These are phyloP conservation scores for Hofmannophila pseudospretella DNA, from an alignment of 2,888 invertebrate species.

Conservation along the genomic window DNA sequence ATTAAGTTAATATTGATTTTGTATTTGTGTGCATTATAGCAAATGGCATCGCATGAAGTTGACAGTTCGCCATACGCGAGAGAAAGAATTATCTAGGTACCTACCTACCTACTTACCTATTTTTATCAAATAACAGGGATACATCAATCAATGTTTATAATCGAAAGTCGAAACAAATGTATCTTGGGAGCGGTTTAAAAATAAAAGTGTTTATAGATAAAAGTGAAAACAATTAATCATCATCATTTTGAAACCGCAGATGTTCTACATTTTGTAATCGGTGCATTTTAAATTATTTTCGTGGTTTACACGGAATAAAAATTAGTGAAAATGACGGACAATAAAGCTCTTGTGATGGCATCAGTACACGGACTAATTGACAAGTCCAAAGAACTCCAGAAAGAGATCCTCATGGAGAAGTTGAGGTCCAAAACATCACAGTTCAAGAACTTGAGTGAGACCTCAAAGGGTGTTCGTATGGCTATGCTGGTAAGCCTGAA, in stretches of 20 bases:
- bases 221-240: constrained; percentile 5
- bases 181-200: too few relatives aligned
- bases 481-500: constrained; percentile 88
- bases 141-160: too few relatives aligned
- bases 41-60: constrained; percentile 50
- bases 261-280: constrained; percentile 1
- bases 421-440: constrained; percentile 90
- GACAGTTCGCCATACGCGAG: constrained; percentile 34
- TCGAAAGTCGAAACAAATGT: too few relatives aligned
- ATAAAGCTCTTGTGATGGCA: constrained; percentile 47
- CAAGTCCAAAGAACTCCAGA: constrained; percentile 79
- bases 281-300: constrained; percentile 13
- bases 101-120: too few relatives aligned
- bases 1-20: too few relatives aligned
- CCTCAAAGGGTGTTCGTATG: constrained; percentile 92
- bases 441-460: constrained; percentile 89
- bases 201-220: too few relatives aligned
- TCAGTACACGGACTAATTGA: constrained; percentile 51
- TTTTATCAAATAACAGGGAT: too few relatives aligned
- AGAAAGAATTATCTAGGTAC: too few relatives aligned
- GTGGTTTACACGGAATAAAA: constrained; percentile 6
- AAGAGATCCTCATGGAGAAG: constrained; percentile 94
- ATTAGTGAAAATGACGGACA: constrained; percentile 51
- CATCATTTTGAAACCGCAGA: constrained; percentile 16
- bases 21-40: constrained; percentile 26